A percentile compares a stretch with the other conserved stretches of the same genome.
Conservation (phyloP, 2,113 vertebrate genomes). For the Colaptes auratus region DNA sequence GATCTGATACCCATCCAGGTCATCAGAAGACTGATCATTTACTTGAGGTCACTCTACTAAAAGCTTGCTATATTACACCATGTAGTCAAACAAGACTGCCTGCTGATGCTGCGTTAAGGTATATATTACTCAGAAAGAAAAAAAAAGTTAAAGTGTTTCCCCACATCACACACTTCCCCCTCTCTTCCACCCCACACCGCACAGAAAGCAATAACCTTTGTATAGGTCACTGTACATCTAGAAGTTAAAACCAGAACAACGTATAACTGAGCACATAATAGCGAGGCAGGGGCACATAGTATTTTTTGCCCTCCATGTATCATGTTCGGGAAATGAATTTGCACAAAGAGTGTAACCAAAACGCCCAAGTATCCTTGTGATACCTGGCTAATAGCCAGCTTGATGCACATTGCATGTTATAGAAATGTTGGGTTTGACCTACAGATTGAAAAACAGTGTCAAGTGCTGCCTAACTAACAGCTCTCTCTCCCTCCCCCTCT, state of each 20-base stretch:
- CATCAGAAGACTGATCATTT: background rate
- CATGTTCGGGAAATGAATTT: background rate
- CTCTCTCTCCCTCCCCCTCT: background rate
- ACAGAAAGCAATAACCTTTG: constrained; percentile 37
- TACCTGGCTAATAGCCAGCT: constrained; percentile 39
- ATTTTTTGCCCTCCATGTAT: background rate
- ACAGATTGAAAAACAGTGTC: constrained; percentile 73
- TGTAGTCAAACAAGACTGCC: background rate
- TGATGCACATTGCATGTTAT: background rate
- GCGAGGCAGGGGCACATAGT: background rate
- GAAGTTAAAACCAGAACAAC: constrained; percentile 43
- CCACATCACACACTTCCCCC: background rate
- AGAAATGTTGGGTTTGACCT: constrained; percentile 71
- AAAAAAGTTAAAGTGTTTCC: background rate
- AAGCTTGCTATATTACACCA: background rate
- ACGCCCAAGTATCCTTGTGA: background rate
- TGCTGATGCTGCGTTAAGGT: background rate
- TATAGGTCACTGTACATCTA: background rate
- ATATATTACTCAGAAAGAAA: background rate
- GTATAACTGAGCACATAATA: background rate
- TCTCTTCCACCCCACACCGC: background rate
- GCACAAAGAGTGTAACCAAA: background rate
- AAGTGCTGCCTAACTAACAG: constrained; percentile 68
- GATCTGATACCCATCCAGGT: background rate
- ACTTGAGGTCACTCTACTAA: background rate